These are phyloP conservation scores for Thaleichthys pacificus DNA, from an alignment of 2,797 vertebrate species.

Conservation along the genomic window DNA sequence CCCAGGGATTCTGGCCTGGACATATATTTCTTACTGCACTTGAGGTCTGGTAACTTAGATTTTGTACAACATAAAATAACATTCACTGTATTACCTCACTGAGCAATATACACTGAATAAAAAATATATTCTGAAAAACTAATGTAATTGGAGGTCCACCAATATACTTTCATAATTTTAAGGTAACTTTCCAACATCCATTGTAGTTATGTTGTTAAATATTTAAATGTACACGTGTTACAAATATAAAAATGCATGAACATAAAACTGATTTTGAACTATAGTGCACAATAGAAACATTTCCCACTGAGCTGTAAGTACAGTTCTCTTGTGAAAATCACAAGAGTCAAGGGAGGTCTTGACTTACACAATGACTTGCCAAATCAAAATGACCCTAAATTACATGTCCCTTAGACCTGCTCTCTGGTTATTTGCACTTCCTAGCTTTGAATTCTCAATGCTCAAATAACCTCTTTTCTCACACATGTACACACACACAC, in stretches of 20 bases:
- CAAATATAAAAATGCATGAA: not conserved
- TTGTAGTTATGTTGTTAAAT: not conserved
- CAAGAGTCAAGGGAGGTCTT: not conserved
- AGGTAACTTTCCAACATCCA: constrained; percentile 25
- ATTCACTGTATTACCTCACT: constrained; percentile 58
- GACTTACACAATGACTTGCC: not conserved
- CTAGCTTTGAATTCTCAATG: not conserved
- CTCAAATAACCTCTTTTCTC: not conserved
- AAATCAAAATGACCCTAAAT: constrained; percentile 2
- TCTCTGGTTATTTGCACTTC: constrained; percentile 25
- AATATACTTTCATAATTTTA: not conserved
- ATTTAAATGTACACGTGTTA: not conserved
- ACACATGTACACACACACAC: constrained; percentile 22
- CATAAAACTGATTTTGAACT: too few relatives aligned
- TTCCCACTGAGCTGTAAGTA: not conserved
- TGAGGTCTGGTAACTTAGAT: constrained; percentile 50
- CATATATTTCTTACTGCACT: constrained; percentile 50
- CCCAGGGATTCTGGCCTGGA: constrained; percentile 49
- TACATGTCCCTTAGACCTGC: not conserved
- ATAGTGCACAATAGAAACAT: not conserved
- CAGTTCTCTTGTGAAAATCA: not conserved
- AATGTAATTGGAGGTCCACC: not conserved
- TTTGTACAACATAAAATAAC: constrained; percentile 34
- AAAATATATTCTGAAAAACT: constrained; percentile 35
- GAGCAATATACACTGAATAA: constrained; percentile 58